These are phyloP conservation scores for Pygoscelis antarcticus DNA, from an alignment of 2,113 vertebrate species.

Conservation along the genomic window DNA sequence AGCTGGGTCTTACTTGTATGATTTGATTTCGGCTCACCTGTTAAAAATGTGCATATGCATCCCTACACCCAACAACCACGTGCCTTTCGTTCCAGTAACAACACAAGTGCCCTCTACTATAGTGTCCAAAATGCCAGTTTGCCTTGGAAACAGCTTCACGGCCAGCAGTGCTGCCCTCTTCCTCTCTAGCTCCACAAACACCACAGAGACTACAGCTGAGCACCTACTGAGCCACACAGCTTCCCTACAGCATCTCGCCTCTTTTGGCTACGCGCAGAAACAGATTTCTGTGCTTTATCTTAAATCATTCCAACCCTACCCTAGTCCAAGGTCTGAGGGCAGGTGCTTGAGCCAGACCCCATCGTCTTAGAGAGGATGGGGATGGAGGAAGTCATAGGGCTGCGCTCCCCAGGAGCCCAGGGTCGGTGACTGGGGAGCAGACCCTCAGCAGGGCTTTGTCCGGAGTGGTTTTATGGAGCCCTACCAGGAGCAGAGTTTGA, in stretches of 20 bases:
- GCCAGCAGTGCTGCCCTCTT: neutral
- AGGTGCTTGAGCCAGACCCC: neutral
- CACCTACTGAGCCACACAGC: neutral
- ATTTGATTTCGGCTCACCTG: neutral
- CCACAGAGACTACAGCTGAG: neutral
- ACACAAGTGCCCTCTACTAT: neutral
- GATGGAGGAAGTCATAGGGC: accelerated
- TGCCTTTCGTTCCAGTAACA: neutral
- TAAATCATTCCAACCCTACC: neutral
- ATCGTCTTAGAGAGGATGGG: too few relatives aligned
- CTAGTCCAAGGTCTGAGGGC: neutral
- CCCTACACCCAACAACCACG: accelerated
- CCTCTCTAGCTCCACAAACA: accelerated
- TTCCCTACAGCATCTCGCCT: neutral
- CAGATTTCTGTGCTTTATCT: neutral
- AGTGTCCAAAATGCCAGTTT: neutral
- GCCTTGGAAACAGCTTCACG: accelerated
- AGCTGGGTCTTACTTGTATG: neutral
- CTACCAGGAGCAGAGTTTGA: neutral
- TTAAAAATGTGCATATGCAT: neutral
- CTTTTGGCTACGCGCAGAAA: neutral
- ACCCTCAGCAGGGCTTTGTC: neutral
- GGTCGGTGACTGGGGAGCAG: neutral
- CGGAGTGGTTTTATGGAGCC: neutral
- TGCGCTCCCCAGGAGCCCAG: neutral